Percentiles rank a stretch among this genome's conserved stretches.
phyloP scores from a whole-genome alignment of 2,888 invertebrate species.

The Anoplius nigerrimus region DNA sequence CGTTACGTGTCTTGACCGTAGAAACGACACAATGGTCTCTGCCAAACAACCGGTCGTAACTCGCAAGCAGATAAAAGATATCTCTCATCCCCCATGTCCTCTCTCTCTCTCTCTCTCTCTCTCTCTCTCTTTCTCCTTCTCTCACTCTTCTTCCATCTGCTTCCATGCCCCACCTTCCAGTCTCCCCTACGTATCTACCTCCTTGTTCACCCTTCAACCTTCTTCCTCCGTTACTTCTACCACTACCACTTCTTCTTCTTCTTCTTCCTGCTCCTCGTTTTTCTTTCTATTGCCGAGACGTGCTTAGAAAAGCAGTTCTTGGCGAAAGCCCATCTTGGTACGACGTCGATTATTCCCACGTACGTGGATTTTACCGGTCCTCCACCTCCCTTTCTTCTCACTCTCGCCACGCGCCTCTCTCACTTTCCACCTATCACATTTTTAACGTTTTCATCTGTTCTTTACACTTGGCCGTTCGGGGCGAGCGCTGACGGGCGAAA shows the following conservation, averaged over 20 bases:
- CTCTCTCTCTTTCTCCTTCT: constrained; percentile 6
- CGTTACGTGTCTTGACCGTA: constrained; percentile 60
- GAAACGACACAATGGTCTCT: constrained; percentile 49
- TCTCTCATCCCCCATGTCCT: constrained; percentile 16
- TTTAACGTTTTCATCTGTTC: neutral
- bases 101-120: constrained; percentile 11
- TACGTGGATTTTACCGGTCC: constrained; percentile 4
- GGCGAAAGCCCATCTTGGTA: constrained; percentile 12
- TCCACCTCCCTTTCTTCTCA: neutral
- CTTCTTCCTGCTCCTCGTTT: constrained; percentile 9
- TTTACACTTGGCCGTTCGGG: neutral
- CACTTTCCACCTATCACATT: too few species aligned
- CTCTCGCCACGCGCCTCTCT: neutral
- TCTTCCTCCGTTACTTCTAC: constrained; percentile 7
- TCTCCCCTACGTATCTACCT: neutral
- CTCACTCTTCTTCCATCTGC: constrained; percentile 18
- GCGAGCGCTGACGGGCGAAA: neutral
- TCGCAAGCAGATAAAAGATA: constrained; percentile 56
- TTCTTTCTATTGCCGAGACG: constrained; percentile 41
- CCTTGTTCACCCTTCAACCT: neutral
- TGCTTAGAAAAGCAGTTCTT: constrained; percentile 41
- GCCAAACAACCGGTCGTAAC: constrained; percentile 59
- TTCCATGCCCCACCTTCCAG: too few species aligned
- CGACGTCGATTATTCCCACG: constrained; percentile 35
- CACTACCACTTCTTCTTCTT: constrained; percentile 9